phyloP scores from a whole-genome alignment of 2,888 invertebrate genomes.

The Acrobasis suavella region DNA sequence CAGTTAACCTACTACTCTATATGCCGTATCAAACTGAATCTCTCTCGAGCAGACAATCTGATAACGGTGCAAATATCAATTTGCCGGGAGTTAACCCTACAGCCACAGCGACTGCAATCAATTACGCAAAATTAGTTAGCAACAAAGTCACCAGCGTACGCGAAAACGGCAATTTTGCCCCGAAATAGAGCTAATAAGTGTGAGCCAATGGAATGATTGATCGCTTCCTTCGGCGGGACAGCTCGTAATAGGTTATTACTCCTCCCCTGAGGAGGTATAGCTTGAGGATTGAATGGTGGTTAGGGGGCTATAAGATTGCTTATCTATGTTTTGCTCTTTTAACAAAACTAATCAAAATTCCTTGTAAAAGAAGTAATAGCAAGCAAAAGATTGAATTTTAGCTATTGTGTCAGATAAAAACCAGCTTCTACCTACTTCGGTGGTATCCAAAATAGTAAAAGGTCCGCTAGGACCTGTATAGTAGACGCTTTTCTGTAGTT shows the following conservation, averaged over 20 bases:
- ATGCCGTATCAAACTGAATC: background rate
- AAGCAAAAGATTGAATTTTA: background rate
- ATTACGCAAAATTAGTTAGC: constrained; percentile 57
- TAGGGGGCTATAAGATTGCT: background rate
- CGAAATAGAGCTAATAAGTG: constrained; percentile 50
- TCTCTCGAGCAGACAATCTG: constrained; percentile 3
- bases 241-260: constrained; percentile 42
- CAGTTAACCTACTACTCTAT: too few species aligned
- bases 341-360: background rate
- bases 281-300: constrained; percentile 26
- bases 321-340: background rate
- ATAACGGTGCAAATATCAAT: constrained; percentile 17
- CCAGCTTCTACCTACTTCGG: background rate
- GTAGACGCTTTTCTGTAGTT: too few species aligned
- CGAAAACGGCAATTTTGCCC: constrained; percentile 46
- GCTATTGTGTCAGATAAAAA: constrained; percentile 29
- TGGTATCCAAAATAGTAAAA: too few species aligned
- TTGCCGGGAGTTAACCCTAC: constrained; percentile 15
- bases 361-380: background rate
- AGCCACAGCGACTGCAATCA: constrained; percentile 30
- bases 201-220: constrained; percentile 49
- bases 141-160: constrained; percentile 49
- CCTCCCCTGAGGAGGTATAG: constrained; percentile 29
- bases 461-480: too few species aligned
- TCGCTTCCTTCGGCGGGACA: constrained; percentile 43